phyloP scores from a whole-genome alignment of 2,888 invertebrate genomes.

The Limnephilus auricula region DNA sequence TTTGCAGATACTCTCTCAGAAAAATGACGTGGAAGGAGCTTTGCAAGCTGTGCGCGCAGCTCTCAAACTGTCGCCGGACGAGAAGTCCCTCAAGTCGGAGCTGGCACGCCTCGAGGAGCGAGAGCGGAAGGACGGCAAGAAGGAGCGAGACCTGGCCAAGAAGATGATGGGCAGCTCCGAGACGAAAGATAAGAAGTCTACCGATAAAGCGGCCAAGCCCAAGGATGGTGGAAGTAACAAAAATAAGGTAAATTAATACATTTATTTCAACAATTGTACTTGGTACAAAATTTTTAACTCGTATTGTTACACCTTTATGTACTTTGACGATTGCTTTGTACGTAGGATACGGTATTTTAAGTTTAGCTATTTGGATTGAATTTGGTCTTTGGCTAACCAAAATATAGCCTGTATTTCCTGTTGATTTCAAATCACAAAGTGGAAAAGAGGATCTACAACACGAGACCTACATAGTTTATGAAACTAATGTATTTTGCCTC shows the following conservation, averaged over 20 bases:
- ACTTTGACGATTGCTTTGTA: neutral
- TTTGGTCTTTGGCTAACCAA: no score
- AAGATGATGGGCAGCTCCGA: slow-evolving; percentile 72
- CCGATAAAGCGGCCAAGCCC: slow-evolving; percentile 20
- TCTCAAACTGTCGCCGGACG: slow-evolving; percentile 73
- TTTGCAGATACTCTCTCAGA: slow-evolving; percentile 73
- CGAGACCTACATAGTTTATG: neutral
- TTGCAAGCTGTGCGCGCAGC: slow-evolving; percentile 77
- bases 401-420: neutral
- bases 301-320: neutral
- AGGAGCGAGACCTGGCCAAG: slow-evolving; percentile 76
- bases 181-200: slow-evolving; percentile 62
- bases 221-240: slow-evolving; percentile 37
- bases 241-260: slow-evolving; percentile 41
- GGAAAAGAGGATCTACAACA: neutral
- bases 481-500: neutral
- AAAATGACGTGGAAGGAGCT: slow-evolving; percentile 83
- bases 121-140: slow-evolving; percentile 71
- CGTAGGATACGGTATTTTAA: neutral
- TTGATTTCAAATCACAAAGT: neutral
- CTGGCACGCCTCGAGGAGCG: slow-evolving; percentile 69
- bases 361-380: neutral
- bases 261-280: neutral
- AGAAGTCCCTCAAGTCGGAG: slow-evolving; percentile 75
- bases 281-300: neutral